Conservation (phyloP, 2,797 vertebrate species). For the Podargus strigoides region DNA sequence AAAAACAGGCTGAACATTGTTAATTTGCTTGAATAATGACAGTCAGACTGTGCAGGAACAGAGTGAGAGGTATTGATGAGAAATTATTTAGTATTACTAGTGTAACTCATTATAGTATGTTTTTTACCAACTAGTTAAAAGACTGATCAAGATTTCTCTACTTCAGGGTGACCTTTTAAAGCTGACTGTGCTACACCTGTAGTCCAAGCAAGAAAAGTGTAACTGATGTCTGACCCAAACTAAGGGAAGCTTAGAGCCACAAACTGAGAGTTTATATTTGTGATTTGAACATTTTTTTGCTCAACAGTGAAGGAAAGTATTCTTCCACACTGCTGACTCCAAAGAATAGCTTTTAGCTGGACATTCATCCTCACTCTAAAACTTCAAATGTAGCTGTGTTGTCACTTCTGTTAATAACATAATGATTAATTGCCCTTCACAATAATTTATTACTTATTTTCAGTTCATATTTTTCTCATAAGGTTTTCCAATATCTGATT, state of each 20-base stretch:
- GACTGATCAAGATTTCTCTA: not conserved
- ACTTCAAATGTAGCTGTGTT: not conserved
- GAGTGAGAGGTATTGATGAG: not conserved
- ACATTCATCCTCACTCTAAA: not conserved
- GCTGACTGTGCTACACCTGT: not conserved
- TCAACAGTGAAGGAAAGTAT: not conserved
- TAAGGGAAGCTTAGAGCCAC: not conserved
- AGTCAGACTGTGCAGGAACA: not conserved
- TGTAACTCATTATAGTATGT: not conserved
- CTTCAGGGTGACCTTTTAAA: not conserved
- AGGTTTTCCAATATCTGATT: not conserved
- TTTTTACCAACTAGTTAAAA: not conserved
- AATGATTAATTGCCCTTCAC: not conserved
- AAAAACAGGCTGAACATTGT: not conserved
- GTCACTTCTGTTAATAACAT: not conserved
- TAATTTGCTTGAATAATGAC: not conserved
- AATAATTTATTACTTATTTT: not conserved
- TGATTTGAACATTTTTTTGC: not conserved
- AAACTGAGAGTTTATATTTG: not conserved
- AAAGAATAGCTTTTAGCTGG: not conserved
- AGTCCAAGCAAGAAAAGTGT: not conserved
- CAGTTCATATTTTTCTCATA: not conserved
- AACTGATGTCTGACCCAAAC: not conserved
- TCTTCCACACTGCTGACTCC: not conserved
- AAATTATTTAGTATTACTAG: not conserved